Base-by-base conservation (phyloP, 2,113 vertebrate genomes). In the Acanthochromis polyacanthus region DNA sequence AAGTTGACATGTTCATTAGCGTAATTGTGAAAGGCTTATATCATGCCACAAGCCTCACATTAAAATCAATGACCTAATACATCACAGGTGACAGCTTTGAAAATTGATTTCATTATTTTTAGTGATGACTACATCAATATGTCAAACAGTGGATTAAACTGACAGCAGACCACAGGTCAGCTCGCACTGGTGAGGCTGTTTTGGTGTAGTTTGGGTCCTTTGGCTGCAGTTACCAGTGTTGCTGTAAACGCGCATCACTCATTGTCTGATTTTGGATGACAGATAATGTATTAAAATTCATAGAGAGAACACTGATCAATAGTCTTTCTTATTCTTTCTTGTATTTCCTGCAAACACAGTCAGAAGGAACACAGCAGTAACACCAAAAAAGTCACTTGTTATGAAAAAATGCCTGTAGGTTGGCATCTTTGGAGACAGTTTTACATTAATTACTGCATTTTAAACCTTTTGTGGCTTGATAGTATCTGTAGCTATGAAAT, bases 1-100 rank as follows among this genome's bases (percentile, higher is more conserved):
- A 82, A 72, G 69, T 32, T 84, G 91, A 93, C 91, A 88, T 60
- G 87, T 91, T 93, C 88, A 93, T 93, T 91, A 89, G 87, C 19
- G 85, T 93, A 91, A 93, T 93, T 93, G 88, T 84, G 61, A 87
- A 69, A 71, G 80, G 72, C 90, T 81, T 79, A 88, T 83, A 88
- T 83, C 87, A 70, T 75, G 75, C 82, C 88, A 84, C 75, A 40
- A 64, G 84, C 63, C 77, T 71, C 71, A 36, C 86, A 86, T 89
- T 84, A 85, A 91, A 93, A 92, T 89, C 90, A 88, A 89, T 87
- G 83, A 87, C 66, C 61, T 77, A 50, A 84, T 91, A 70, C 85
- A 94, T 89, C 90, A 90, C 77, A 78, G 70, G 51, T 60, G 89
- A 82, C 89, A 69, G 75, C 58, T 84, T 68, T 73, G 66, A 85